Evolutionary conservation across 2,113 vertebrate species (phyloP), one percentile per base, ranked within the genome.

Genomic region (Austrofundulus limnaeus): DNA sequence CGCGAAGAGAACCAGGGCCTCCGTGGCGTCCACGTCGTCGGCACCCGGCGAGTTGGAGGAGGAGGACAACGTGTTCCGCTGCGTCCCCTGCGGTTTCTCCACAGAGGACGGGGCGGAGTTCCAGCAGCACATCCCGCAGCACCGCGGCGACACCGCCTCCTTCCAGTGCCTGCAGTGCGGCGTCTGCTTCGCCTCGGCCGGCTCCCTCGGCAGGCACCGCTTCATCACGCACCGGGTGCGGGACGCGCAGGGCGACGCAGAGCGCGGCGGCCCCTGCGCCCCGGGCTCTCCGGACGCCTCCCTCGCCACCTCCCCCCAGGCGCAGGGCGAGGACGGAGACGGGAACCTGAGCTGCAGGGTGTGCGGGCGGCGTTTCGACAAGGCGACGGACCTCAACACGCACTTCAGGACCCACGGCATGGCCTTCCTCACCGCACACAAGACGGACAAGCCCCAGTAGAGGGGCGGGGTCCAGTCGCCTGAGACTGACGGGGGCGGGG

Each of bases 361-460:
- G 15, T 98, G 96, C 8, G 93, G 95, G 42, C 93, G 93, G 5
- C 78, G 88, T 51, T 97, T 95, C 17, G 94, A 98, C 88, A 96
- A 89, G n/a, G 93, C 93, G 23, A 90, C 94, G 14, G 93, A 94
- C 88, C 94, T 96, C 77, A 97, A 95, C 89, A 97, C 96, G 2
- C 96, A 98, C 77, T 96, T 98, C 92, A 92, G 96, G 73, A 98
- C 96, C n/a, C 95, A 98, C 0, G 96, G 95, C 25, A 96, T 96
- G 96, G 96, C 96, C 10, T 98, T 98, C 87, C 95, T 97, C 91
- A 93, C 94, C 1, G 93, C 95, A 24, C 82, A 95, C 85, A 96
- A 96, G 86, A 95, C 91, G 0, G 92, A 91, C 41, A 92, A 91
- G 61, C 89, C 89, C 51, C 81, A 85, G 70, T 89, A 89, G 79